Conservation (phyloP, 1,140 invertebrate genomes). For the Oreohelix idahoensis region DNA sequence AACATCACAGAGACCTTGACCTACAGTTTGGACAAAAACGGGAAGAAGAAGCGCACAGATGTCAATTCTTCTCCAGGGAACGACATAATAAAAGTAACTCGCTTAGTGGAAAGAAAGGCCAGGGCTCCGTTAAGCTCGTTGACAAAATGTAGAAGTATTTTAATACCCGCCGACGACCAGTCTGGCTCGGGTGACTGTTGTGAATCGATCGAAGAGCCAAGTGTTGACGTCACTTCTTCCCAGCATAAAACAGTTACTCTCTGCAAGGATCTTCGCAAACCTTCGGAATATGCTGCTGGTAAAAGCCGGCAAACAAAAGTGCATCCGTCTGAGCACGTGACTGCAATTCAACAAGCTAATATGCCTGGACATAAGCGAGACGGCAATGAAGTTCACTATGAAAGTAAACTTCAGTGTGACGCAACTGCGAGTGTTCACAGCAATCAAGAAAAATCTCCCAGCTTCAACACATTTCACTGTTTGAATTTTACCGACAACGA, state of each 20-base stretch:
- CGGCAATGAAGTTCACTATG: too few relatives aligned
- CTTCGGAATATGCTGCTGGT: too few relatives aligned
- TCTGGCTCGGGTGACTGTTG: not conserved
- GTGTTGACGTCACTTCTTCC: not conserved
- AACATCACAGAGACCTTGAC: not conserved
- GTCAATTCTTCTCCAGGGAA: not conserved
- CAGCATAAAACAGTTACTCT: not conserved
- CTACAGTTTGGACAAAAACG: too few relatives aligned
- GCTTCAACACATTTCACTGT: not conserved
- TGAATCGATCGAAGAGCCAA: not conserved
- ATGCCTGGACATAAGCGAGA: too few relatives aligned
- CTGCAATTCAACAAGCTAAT: too few relatives aligned
- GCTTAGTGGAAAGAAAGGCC: not conserved
- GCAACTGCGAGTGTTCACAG: not conserved
- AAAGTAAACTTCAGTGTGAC: too few relatives aligned
- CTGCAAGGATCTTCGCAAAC: not conserved
- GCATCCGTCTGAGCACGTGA: too few relatives aligned
- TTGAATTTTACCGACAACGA: not conserved
- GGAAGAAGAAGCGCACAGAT: not conserved
- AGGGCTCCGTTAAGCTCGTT: not conserved
- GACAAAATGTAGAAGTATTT: not conserved
- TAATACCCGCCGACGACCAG: not conserved
- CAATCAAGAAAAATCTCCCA: not conserved
- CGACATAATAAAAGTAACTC: not conserved
- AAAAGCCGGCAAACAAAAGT: too few relatives aligned